Conservation (phyloP, 2,113 vertebrate species). For the Amblyornis subalaris region DNA sequence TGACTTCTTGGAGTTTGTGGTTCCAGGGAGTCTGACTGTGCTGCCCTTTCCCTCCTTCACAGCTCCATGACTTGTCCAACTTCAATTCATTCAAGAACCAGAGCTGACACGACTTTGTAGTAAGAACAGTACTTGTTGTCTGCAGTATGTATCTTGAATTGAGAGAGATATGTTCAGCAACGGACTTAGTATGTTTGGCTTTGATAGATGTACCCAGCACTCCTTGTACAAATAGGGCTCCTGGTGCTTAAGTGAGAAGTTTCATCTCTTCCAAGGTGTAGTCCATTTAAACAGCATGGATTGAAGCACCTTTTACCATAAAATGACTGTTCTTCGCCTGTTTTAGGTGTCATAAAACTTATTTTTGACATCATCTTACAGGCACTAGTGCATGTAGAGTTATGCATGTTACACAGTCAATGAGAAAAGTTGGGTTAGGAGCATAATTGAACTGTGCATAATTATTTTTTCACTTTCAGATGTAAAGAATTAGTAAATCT, state of each 20-base stretch:
- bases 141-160: not conserved
- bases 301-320: not conserved
- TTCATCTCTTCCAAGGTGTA: not conserved
- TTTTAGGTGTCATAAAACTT: not conserved
- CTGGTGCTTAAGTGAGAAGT: not conserved
- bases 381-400: not conserved
- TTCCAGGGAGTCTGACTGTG: not conserved
- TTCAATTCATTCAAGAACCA: not conserved
- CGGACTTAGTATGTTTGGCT: not conserved
- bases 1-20: not conserved
- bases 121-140: not conserved
- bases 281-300: not conserved
- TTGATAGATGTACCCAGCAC: not conserved
- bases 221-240: not conserved
- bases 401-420: fast-evolving
- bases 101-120: not conserved
- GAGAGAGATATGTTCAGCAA: not conserved
- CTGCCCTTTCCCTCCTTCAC: not conserved
- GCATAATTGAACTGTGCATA: not conserved
- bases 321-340: not conserved
- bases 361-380: not conserved
- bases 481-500: not conserved
- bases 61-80: not conserved
- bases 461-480: not conserved
- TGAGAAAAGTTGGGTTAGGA: not conserved